Evolutionary conservation across 2,113 vertebrate genomes (phyloP).

Genomic region (Istiophorus platypterus): DNA sequence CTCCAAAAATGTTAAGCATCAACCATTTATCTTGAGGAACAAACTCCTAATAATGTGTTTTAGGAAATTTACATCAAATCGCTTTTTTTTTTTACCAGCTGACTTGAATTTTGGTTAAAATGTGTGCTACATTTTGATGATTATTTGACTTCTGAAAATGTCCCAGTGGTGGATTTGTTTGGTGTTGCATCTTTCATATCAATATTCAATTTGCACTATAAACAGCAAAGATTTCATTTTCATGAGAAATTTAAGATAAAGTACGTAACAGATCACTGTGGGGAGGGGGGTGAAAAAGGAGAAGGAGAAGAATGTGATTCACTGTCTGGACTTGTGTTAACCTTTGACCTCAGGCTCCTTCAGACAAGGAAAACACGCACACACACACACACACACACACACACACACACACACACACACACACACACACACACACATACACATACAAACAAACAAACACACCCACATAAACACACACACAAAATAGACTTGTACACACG

Average conservation of each 20-base stretch:
- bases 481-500: slow-evolving; percentile 18
- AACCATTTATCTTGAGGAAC: too few relatives aligned
- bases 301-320: slow-evolving; percentile 16
- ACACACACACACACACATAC: neutral
- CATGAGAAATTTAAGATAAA: neutral
- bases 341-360: slow-evolving; percentile 52
- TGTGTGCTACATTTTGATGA: too few relatives aligned
- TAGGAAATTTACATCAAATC: too few relatives aligned
- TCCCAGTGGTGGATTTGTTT: neutral
- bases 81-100: too few relatives aligned
- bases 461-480: neutral
- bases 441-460: neutral
- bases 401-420: slow-evolving; percentile 30
- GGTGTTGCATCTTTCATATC: neutral
- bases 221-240: neutral
- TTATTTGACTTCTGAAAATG: too few relatives aligned
- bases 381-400: slow-evolving; percentile 23
- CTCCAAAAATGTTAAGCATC: too few relatives aligned
- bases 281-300: neutral
- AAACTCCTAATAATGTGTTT: too few relatives aligned
- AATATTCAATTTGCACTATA: neutral
- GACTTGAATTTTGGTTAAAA: too few relatives aligned
- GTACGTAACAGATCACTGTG: neutral
- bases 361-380: slow-evolving; percentile 32
- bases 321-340: slow-evolving; percentile 63